phyloP scores from a whole-genome alignment of 1,140 invertebrate species.

The Epicauta chinensis region DNA sequence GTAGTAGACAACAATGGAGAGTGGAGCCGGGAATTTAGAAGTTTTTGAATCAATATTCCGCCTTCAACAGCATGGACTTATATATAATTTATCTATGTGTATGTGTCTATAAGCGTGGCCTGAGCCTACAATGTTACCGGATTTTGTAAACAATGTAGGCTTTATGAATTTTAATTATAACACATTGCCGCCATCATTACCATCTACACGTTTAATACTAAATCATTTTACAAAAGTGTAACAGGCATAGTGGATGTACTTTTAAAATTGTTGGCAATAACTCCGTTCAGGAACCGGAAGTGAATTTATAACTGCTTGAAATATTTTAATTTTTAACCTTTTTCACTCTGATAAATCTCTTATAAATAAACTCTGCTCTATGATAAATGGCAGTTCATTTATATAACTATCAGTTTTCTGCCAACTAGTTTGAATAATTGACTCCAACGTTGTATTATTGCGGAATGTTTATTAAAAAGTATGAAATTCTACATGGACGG shows the following conservation, averaged over 20 bases:
- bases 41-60: conserved; percentile 24
- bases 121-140: conserved; percentile 14
- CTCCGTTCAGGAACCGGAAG: conserved; percentile 1
- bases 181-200: conserved; percentile 13
- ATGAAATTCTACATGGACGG: neutral
- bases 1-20: conserved; percentile 10
- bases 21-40: conserved; percentile 22
- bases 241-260: conserved; percentile 3
- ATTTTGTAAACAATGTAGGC: conserved; percentile 23
- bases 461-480: no score
- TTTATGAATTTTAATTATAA: conserved; percentile 25
- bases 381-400: no score
- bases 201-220: conserved; percentile 13
- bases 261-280: conserved; percentile 16
- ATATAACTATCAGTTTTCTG: no score
- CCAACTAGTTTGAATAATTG: no score
- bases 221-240: conserved; percentile 17
- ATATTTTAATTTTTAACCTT: no score
- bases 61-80: conserved; percentile 1
- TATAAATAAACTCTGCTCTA: no score
- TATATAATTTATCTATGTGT: no score
- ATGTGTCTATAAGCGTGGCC: no score
- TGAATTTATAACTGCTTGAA: no score
- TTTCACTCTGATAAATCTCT: no score
- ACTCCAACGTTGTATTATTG: no score